Percentiles rank a stretch among this genome's conserved stretches.
Conservation (phyloP, 2,113 vertebrate species). For the Antechinus stuartii region DNA sequence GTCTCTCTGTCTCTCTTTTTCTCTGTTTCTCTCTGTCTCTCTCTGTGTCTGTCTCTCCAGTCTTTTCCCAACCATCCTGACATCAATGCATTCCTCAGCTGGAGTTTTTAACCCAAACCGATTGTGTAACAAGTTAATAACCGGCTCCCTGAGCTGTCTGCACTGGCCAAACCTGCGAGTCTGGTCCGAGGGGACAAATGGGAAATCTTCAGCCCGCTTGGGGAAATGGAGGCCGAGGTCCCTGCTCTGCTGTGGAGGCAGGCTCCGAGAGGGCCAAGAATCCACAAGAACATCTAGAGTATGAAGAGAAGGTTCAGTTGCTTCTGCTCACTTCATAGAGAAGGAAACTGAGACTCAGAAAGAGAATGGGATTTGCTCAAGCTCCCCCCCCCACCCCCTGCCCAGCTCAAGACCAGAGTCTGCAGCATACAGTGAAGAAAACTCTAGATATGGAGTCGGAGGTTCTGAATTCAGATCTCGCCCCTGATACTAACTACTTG, state of each 20-base stretch:
- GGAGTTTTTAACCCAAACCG: background rate
- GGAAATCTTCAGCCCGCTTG: background rate
- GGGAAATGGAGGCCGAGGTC: background rate
- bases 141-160: background rate
- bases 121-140: background rate
- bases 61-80: background rate
- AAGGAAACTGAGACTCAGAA: background rate
- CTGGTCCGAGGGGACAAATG: background rate
- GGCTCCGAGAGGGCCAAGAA: background rate
- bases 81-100: background rate
- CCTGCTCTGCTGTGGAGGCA: background rate
- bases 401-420: background rate
- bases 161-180: background rate
- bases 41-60: no score
- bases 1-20: background rate
- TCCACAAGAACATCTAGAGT: background rate
- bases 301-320: background rate
- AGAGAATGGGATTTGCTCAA: background rate
- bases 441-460: background rate
- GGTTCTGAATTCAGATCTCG: background rate
- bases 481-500: background rate
- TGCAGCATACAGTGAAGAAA: background rate
- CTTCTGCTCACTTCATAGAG: background rate
- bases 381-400: background rate
- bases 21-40: no score